Evolutionary conservation across 2,797 vertebrate species (phyloP).

Genomic region (Pantherophis vulpinus): DNA sequence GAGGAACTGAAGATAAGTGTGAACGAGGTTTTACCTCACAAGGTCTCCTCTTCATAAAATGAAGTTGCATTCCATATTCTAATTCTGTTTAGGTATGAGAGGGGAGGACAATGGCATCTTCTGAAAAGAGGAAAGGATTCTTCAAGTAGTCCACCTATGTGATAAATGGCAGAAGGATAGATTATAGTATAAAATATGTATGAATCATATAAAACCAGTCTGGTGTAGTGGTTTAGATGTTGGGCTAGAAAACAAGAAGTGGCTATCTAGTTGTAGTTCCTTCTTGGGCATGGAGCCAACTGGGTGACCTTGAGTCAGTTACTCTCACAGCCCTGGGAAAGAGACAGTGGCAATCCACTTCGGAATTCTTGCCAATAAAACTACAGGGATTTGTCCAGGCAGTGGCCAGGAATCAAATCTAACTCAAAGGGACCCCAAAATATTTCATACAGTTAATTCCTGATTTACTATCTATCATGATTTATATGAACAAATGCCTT

Average conservation of each 20-base stretch:
- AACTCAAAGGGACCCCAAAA: background rate
- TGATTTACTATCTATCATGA: background rate
- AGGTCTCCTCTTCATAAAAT: background rate
- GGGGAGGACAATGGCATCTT: background rate
- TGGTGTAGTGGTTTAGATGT: background rate
- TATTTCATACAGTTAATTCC: background rate
- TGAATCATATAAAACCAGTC: background rate
- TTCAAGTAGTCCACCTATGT: background rate
- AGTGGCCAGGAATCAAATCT: background rate
- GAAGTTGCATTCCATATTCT: background rate
- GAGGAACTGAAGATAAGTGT: background rate
- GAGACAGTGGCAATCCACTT: background rate
- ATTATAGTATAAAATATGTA: background rate
- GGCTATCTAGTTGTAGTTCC: background rate
- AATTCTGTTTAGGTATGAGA: background rate
- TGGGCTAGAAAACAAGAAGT: background rate
- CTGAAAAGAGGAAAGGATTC: background rate
- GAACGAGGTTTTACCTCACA: background rate
- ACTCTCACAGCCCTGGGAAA: background rate
- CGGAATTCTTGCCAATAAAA: background rate
- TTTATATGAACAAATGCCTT: background rate
- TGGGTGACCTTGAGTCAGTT: background rate
- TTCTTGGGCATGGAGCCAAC: background rate
- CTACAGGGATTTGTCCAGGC: background rate
- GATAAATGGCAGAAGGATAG: background rate